A percentile compares a stretch with the other conserved stretches of the same genome.
Evolutionary conservation across 1,140 invertebrate species (phyloP).

Genomic region (Portunus trituberculatus): DNA sequence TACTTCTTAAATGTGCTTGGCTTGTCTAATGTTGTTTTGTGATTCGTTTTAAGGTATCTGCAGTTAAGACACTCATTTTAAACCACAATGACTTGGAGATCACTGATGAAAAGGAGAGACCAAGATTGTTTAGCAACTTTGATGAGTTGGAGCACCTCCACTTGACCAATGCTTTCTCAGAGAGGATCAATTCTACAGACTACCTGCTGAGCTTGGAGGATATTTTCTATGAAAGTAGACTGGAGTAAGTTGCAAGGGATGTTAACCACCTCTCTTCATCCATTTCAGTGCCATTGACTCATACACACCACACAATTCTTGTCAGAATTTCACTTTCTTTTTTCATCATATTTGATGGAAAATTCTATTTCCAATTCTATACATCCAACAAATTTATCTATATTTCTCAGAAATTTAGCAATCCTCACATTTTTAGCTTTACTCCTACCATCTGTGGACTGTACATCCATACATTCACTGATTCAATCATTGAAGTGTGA

Average conservation of each 20-base stretch:
- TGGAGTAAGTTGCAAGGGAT: slow-evolving; percentile 80
- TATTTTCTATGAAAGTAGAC: slow-evolving; percentile 86
- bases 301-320: too few species aligned
- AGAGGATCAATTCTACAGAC: slow-evolving; percentile 79
- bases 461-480: too few species aligned
- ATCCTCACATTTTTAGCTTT: too few species aligned
- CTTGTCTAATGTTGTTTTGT: not conserved
- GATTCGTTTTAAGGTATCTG: slow-evolving; percentile 83
- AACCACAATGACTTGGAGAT: slow-evolving; percentile 88
- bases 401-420: too few species aligned
- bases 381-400: too few species aligned
- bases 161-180: slow-evolving; percentile 88
- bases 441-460: too few species aligned
- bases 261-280: too few species aligned
- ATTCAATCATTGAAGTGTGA: too few species aligned
- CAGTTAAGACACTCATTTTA: slow-evolving; percentile 87
- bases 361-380: too few species aligned
- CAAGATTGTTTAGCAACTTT: slow-evolving; percentile 90
- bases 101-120: slow-evolving; percentile 85
- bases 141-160: slow-evolving; percentile 87
- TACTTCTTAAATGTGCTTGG: not conserved
- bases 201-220: slow-evolving; percentile 83
- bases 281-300: too few species aligned
- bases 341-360: too few species aligned
- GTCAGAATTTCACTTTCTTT: too few species aligned